Percentiles rank a stretch among this genome's conserved stretches.
Evolutionary conservation across 92 coral and sea anemone genomes (phyloP).

Genomic region (Bergia sp.): DNA sequence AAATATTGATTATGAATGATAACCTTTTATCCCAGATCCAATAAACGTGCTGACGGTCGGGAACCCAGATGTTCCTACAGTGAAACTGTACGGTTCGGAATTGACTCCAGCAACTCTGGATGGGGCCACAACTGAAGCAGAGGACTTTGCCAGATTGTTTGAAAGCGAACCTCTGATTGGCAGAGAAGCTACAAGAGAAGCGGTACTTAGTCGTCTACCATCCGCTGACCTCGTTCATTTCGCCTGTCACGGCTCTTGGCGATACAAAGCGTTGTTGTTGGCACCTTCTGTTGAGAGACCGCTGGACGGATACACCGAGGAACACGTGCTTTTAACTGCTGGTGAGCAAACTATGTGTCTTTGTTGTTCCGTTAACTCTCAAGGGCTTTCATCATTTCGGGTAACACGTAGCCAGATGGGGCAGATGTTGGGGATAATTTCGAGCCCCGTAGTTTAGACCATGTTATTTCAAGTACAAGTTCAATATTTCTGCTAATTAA

Average conservation of each 20-base stretch:
- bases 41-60: slow-evolving; percentile 19
- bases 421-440: too few species aligned
- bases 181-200: slow-evolving; percentile 21
- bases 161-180: slow-evolving; percentile 5
- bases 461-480: too few species aligned
- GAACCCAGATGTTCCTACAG: slow-evolving; percentile 19
- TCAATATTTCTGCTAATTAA: too few species aligned
- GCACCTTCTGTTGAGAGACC: slow-evolving; percentile 24
- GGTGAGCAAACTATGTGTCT: slow-evolving; percentile 10
- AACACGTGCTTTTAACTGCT: slow-evolving; percentile 36
- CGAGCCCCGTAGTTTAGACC: too few species aligned
- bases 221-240: slow-evolving; percentile 31
- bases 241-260: slow-evolving; percentile 38
- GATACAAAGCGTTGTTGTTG: slow-evolving; percentile 22
- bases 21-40: not conserved
- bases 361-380: too few species aligned
- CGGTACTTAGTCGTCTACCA: slow-evolving; percentile 14
- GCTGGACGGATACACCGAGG: slow-evolving; percentile 12
- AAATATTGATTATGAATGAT: not conserved
- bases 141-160: not conserved
- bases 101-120: not conserved
- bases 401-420: too few species aligned
- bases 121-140: slow-evolving; percentile 6
- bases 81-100: slow-evolving; percentile 4
- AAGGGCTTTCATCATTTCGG: too few species aligned